Evolutionary conservation across 1,140 invertebrate species (phyloP).

Genomic region (Drosophila yakuba): DNA sequence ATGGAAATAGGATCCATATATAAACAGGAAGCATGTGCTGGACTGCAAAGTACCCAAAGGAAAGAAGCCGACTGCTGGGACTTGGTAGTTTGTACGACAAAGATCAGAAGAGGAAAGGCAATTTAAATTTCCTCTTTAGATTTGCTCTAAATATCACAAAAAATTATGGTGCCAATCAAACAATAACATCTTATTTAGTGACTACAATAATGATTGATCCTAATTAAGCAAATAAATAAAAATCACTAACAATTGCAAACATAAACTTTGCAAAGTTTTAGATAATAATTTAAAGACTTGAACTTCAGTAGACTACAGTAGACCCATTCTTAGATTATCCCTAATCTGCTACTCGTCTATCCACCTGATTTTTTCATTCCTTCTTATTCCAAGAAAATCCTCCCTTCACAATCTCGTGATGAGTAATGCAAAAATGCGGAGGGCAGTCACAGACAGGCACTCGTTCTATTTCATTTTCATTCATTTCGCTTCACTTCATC

Average conservation of each 20-base stretch:
- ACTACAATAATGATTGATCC: too few species aligned
- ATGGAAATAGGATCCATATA: conserved; percentile 10
- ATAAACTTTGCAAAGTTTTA: too few species aligned
- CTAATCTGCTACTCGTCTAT: not conserved
- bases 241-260: too few species aligned
- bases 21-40: conserved; percentile 10
- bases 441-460: conserved; percentile 2
- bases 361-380: not conserved
- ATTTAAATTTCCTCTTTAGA: too few species aligned
- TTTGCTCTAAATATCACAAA: too few species aligned
- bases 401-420: not conserved
- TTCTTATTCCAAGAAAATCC: not conserved
- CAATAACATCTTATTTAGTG: too few species aligned
- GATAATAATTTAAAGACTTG: too few species aligned
- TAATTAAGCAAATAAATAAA: too few species aligned
- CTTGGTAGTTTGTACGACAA: too few species aligned
- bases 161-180: too few species aligned
- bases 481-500: conserved; percentile 32
- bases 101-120: too few species aligned
- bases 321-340: not conserved
- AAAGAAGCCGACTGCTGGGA: not conserved
- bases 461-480: conserved; percentile 14
- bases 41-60: conserved; percentile 1
- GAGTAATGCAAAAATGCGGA: conserved; percentile 15
- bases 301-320: too few species aligned